Evolutionary conservation across 2,113 vertebrate species (phyloP), one percentile per base, ranked within the genome.

Genomic region (Dicaeum eximium): DNA sequence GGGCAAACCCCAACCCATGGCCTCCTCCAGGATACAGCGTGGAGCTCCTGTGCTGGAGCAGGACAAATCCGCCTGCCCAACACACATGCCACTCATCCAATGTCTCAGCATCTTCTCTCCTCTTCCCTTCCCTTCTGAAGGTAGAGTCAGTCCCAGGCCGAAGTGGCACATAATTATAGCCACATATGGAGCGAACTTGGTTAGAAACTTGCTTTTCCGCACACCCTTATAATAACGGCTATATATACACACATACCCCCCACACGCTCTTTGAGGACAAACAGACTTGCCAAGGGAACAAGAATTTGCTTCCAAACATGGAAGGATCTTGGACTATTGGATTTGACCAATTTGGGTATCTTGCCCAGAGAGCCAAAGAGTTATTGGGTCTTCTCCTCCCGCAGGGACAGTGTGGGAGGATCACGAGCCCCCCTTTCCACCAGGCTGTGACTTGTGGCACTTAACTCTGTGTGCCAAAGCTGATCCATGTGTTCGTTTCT

Each of bases 291-390:
- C 96, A 93, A 95, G 83, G 74, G 84, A 90, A 80, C 94, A 91
- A 73, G 86, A 90, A 96, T 88, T 91, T 96, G 96, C 81, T 94
- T 96, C 93, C 81, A 91, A 96, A 93, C 91, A 96, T 83, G 91
- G 92, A 94, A 95, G 89, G 87, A 93, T 95, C 93, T 97, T 90
- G 95, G 89, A 95, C 86, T 75, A 91, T 92, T 92, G 95, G 78
- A 77, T 95, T 95, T 91, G 91, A 92, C 94, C 92, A 93, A 96
- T 94, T 87, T 95, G 92, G 86, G 79, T 93, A 90, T 88, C 88
- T 72, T 18, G 2, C 65, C 95, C 38, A 61, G 65, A 89, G 69
- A 73, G 92, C 88, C 95, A 95, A 92, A 88, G 88, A 92, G 78
- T 93, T 70, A 64, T n/a, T 93, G 83, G 88, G 93, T 87, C 83